A percentile compares a stretch with the other conserved stretches of the same genome.
Evolutionary conservation across 2,113 vertebrate species (phyloP).

Genomic region (Ia io): DNA sequence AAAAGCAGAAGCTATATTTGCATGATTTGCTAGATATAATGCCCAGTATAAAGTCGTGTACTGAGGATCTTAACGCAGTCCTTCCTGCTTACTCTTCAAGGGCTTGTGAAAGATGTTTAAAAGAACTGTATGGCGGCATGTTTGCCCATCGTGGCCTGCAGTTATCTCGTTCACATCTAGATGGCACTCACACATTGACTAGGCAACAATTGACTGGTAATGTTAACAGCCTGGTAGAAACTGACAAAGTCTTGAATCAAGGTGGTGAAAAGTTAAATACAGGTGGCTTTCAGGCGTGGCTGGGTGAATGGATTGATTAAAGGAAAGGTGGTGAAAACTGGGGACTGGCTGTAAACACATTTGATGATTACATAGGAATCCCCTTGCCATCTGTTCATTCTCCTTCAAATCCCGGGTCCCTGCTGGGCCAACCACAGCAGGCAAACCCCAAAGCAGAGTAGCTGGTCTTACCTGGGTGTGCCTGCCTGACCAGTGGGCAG

Average conservation of each 20-base stretch:
- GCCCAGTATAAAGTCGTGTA: neutral
- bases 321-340: slow-evolving; percentile 55
- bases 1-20: neutral
- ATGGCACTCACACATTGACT: slow-evolving; percentile 11
- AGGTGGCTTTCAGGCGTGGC: slow-evolving; percentile 17
- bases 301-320: neutral
- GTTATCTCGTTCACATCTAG: neutral
- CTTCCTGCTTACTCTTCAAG: neutral
- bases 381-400: slow-evolving; percentile 19
- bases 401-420: neutral
- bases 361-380: neutral
- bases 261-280: slow-evolving; percentile 66
- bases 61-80: accelerated
- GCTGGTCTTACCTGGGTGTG: neutral
- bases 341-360: slow-evolving; percentile 43
- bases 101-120: neutral
- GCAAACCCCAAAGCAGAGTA: neutral
- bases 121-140: neutral
- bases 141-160: neutral
- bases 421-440: neutral
- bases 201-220: neutral
- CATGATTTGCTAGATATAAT: neutral
- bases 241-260: slow-evolving; percentile 47
- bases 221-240: neutral
- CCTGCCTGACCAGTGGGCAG: neutral